A percentile compares a stretch with the other conserved stretches of the same genome.
phyloP scores from a whole-genome alignment of 30 jellyfish, hydroid and myxozoan genomes.

The Chrysaora quinquecirrha region DNA sequence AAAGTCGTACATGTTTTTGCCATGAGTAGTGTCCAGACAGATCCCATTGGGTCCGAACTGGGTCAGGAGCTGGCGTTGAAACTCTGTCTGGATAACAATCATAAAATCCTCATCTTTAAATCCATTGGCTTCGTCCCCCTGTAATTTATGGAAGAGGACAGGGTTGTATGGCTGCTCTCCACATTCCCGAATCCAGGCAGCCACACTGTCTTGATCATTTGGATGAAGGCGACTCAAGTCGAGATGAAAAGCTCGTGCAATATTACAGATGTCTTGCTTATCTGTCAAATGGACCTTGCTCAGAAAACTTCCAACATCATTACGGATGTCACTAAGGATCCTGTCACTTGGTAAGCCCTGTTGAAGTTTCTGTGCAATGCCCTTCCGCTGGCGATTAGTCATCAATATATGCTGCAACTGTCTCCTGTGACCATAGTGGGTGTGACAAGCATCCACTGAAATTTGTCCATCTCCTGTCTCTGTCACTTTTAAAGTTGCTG shows the following conservation, averaged over 20 bases:
- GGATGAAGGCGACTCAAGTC: not conserved
- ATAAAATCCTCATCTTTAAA: constrained; percentile 9
- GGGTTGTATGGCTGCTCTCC: not conserved
- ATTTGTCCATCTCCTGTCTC: constrained; percentile 3
- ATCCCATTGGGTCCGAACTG: constrained; percentile 26
- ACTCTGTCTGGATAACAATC: constrained; percentile 33
- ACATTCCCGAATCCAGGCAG: constrained; percentile 30
- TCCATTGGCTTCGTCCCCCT: constrained; percentile 15
- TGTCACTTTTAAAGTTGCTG: constrained; percentile 49
- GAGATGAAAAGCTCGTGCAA: not conserved
- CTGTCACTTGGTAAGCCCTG: constrained; percentile 53
- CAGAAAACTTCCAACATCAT: constrained; percentile 5
- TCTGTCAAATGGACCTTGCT: constrained; percentile 1
- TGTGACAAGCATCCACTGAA: constrained; percentile 20
- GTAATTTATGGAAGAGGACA: constrained; percentile 38
- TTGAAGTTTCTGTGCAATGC: constrained; percentile 37
- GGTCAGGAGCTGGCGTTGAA: not conserved
- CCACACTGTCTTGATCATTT: constrained; percentile 22
- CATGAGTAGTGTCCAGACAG: constrained; percentile 39
- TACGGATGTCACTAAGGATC: constrained; percentile 48
- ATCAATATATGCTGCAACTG: constrained; percentile 35
- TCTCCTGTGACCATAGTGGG: constrained; percentile 60
- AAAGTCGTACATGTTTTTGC: no score
- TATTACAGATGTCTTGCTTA: constrained; percentile 1
- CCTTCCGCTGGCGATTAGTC: constrained; percentile 36